Conservation (phyloP, 2,797 vertebrate species). For the Anas capensis region DNA sequence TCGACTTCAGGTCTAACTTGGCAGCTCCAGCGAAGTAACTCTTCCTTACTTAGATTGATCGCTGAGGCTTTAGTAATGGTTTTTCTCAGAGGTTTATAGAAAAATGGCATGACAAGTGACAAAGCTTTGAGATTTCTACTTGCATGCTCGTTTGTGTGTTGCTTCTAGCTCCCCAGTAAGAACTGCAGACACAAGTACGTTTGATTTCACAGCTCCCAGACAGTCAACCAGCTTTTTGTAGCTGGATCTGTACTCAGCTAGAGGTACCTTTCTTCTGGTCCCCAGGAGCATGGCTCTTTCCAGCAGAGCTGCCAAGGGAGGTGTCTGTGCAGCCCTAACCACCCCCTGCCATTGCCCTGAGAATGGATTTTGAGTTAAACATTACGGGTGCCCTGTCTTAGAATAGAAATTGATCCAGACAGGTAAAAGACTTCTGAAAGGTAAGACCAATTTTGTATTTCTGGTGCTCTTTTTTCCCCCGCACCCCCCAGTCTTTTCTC, state of each 20-base stretch:
- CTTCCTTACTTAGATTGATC: neutral
- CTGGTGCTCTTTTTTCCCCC: neutral
- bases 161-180: neutral
- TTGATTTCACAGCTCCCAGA: neutral
- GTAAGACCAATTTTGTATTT: neutral
- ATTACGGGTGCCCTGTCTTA: rapidly evolving
- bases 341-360: rapidly evolving
- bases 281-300: neutral
- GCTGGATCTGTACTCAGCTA: neutral
- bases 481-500: rapidly evolving
- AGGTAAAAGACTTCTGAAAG: neutral
- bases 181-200: neutral
- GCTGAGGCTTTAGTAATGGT: neutral
- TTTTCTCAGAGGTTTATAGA: neutral
- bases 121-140: neutral
- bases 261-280: rapidly evolving
- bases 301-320: neutral
- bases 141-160: rapidly evolving
- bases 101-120: neutral
- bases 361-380: rapidly evolving
- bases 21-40: neutral
- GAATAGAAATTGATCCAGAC: rapidly evolving
- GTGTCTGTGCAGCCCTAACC: rapidly evolving
- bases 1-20: neutral
- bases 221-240: neutral